Evolutionary conservation across 2,888 invertebrate genomes (phyloP).

Genomic region (Cataglyphis rosenhaueri): DNA sequence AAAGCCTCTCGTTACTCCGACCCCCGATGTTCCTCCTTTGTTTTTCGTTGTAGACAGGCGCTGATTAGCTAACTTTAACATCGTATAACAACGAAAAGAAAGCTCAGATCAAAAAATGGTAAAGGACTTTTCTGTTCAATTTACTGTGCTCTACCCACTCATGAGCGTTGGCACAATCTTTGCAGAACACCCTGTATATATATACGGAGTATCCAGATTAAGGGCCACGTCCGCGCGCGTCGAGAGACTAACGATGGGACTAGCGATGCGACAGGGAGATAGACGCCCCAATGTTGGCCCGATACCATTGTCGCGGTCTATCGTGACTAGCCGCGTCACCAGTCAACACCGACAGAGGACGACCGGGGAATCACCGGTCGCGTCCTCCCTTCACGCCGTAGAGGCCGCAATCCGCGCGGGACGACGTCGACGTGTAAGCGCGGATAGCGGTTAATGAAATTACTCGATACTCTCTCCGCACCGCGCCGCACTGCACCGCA

Average conservation of each 20-base stretch:
- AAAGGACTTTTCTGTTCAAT: too few relatives aligned
- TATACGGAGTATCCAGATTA: conserved; percentile 31
- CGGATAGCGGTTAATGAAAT: conserved; percentile 38
- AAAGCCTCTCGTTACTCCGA: too few relatives aligned
- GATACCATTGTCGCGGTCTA: conserved; percentile 53
- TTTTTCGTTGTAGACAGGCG: too few relatives aligned
- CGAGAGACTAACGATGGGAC: conserved; percentile 39
- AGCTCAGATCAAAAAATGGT: too few relatives aligned
- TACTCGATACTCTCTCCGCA: conserved; percentile 29
- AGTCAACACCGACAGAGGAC: conserved; percentile 41
- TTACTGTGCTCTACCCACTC: too few relatives aligned
- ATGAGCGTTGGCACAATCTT: too few relatives aligned
- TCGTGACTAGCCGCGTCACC: conserved; percentile 47
- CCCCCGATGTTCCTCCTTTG: too few relatives aligned
- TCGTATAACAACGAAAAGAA: too few relatives aligned
- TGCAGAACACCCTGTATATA: too few relatives aligned
- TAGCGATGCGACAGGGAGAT: conserved; percentile 42
- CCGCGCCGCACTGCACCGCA: conserved; percentile 16
- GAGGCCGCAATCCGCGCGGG: conserved; percentile 23
- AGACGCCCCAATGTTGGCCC: conserved; percentile 35
- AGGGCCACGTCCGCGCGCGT: neutral
- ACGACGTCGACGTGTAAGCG: conserved; percentile 27
- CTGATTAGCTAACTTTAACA: too few relatives aligned
- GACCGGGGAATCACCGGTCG: conserved; percentile 24
- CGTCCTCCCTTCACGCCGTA: neutral